Conservation (phyloP, 2,888 invertebrate genomes). For the Ectropis crepuscularia region DNA sequence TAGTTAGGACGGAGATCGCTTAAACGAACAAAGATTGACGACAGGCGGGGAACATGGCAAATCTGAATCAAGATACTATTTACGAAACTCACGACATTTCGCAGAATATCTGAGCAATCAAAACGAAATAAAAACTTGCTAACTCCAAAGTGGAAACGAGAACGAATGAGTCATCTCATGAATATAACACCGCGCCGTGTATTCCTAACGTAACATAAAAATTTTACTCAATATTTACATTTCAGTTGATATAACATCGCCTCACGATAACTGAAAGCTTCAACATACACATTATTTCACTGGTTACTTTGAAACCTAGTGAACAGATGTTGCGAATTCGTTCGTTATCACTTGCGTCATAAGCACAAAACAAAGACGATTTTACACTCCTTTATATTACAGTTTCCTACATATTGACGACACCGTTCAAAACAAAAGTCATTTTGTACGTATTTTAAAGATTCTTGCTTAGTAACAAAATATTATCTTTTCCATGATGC, state of each 20-base stretch:
- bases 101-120: conserved; percentile 43
- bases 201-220: conserved; percentile 13
- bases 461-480: conserved; percentile 2
- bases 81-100: conserved; percentile 40
- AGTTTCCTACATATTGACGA: conserved; percentile 4
- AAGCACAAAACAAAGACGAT: conserved; percentile 16
- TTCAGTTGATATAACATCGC: conserved; percentile 14
- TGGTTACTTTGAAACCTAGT: conserved; percentile 12
- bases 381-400: conserved; percentile 5
- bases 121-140: conserved; percentile 47
- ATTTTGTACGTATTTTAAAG: not conserved
- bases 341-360: conserved; percentile 29
- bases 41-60: conserved; percentile 9
- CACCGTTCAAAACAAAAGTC: not conserved
- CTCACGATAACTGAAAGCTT: conserved; percentile 13
- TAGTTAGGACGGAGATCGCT: conserved; percentile 10
- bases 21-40: conserved; percentile 22
- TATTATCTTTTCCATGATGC: not conserved
- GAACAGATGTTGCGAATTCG: conserved; percentile 21
- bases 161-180: conserved; percentile 45
- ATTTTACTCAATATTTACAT: conserved; percentile 19
- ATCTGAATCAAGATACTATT: conserved; percentile 31
- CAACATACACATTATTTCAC: conserved; percentile 10
- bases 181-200: conserved; percentile 30
- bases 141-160: conserved; percentile 40